Percentiles rank a stretch among this genome's conserved stretches.
Conservation (phyloP, 2,113 vertebrate genomes). For the sheep (Ovis aries) region ARS-UI_Ramb_v3.0 NC_056065.1:24390501-24391000, state of each 20-base stretch:
- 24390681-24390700: fast-evolving
- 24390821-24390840: background rate
- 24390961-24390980: background rate
- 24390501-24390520: background rate
- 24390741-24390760: background rate
- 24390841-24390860: background rate
- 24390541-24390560: background rate
- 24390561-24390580: background rate
- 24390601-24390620: background rate
- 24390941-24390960: background rate
- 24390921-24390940: background rate
- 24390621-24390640: background rate
- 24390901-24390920: background rate
- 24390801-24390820: background rate
- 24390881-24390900: background rate
- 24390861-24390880: background rate
- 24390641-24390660: background rate
- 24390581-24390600: background rate
- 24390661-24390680: background rate
- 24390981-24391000: background rate
- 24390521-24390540: background rate
- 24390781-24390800: background rate
- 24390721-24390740: background rate
- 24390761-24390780: background rate
- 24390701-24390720: background rate